Base-by-base conservation (phyloP, 2,888 invertebrate genomes). In the Physocephala rufipes region DNA sequence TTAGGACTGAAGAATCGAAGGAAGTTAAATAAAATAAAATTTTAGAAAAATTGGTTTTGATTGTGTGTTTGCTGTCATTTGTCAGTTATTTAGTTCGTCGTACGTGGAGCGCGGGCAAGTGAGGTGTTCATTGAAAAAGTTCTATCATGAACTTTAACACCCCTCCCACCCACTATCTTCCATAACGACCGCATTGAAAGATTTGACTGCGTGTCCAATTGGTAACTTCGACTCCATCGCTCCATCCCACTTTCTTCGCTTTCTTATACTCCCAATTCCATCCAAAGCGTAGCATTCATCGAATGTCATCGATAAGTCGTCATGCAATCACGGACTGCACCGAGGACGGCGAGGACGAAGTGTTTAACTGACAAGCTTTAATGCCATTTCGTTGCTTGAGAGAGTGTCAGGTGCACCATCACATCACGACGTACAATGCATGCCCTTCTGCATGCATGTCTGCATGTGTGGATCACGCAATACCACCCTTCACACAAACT, bases 351-450 rank as follows among this genome's bases (percentile, higher is more conserved):
- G 47, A 62, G 36, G 70, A 66, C 24, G 66, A 76, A 73, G 76
- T 77, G 77, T 77, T 75, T 76, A 77, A 72, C 74, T 76, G 77
- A 75, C 75, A 77, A 76, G 73, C 71, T 73, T 70, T 76, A 76
- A 76, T 74, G 58, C 62, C 62, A 49, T 21, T 49, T 28, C 61
- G 61, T 61, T 61, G 61, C 66, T 49, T 59, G 30, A 45, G n/a
- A 64, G 30, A 16, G 63, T 45, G 24, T 59, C 65, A 51, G n/a
- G n/a, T 59, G 47, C 55, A 59, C 47, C 30, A 51, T 59, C 51
- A 47, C 21, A 47, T 7, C 63, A 69, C 24, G n/a, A 16, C 47
- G 45, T 24, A 55, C 36, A 51, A 26, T 47, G 45, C 64, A 36
- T n/a, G 36, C 36, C 5, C 9, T 4, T 36, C 36, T 36, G 4